These are phyloP conservation scores for Dasyornis broadbenti DNA, from an alignment of 2,113 vertebrate genomes.

Conservation along the genomic window DNA sequence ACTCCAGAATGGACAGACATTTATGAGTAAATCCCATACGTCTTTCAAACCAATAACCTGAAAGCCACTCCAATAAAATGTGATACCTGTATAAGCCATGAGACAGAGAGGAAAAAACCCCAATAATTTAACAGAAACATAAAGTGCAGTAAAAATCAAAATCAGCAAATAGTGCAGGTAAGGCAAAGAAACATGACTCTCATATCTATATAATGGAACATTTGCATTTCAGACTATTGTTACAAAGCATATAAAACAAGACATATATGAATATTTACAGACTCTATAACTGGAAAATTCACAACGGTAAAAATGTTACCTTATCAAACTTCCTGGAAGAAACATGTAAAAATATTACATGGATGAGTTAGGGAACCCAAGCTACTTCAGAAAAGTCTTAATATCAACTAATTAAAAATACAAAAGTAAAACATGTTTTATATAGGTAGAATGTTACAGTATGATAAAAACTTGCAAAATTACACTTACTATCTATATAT, in stretches of 20 bases:
- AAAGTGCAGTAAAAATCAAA: background rate
- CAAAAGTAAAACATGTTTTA: background rate
- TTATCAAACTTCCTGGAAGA: background rate
- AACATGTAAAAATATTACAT: background rate
- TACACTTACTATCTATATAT: background rate
- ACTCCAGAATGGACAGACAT: background rate
- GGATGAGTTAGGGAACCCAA: background rate
- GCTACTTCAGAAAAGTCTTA: background rate
- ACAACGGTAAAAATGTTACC: background rate
- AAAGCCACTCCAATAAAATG: conserved; percentile 26
- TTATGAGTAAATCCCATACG: conserved; percentile 27
- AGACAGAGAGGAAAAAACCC: background rate
- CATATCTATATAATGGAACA: background rate
- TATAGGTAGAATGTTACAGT: background rate
- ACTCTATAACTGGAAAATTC: background rate
- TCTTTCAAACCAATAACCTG: conserved; percentile 32
- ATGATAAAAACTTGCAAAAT: background rate
- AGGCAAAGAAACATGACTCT: background rate
- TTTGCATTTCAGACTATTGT: background rate
- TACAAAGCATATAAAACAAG: background rate
- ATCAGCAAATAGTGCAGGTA: background rate
- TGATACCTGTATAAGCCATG: background rate
- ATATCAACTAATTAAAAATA: background rate
- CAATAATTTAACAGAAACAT: background rate
- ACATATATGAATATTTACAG: background rate